Evolutionary conservation across 2,113 vertebrate species (phyloP), one percentile per base, ranked within the genome.

Genomic region (Todiramphus chloris): DNA sequence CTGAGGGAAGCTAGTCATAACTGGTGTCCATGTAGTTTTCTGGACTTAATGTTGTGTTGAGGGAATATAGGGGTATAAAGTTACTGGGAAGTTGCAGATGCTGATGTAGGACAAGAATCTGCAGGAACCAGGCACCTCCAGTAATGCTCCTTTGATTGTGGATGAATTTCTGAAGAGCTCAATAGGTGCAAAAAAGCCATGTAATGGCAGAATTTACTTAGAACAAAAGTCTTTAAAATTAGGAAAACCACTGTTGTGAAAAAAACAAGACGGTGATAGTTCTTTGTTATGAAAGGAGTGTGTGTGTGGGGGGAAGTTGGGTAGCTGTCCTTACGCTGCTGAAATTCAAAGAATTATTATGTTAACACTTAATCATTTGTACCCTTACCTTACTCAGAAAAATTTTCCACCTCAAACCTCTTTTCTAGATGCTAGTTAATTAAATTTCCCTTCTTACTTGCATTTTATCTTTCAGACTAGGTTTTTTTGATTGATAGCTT

Each of bases 361-460:
- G 81, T 60, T 81, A 75, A 50, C 43, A 64, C 28, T 81, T 93
- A 78, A 25, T 76, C 20, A 5, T 70, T 80, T 6, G 2, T 39
- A 62, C 13, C 4, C 19, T 70, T 91, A 66, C 68, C 51, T 83
- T 66, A 51, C 39, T n/a, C 0, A 1, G 15, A 62, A 84, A 37
- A 86, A 64, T 92, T 92, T 96, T 79, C 74, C 53, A 48, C 78
- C 44, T 90, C 33, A 86, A 15, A 27, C 43, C 21, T 92, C 58
- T 87, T 82, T 92, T 82, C 69, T 87, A 68, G 48, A 24, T 73
- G 27, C 62, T 58, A 58, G 74, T 89, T 95, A 89, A 95, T 94
- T 92, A 91, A 89, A 93, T 93, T 69, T 84, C 56, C 44, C 33
- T 44, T 85, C 90, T 84, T 73, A 18, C 79, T 74, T 73, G 62